These are phyloP conservation scores for Nannoperca australis DNA, from an alignment of 2,797 vertebrate genomes.

Conservation along the genomic window DNA sequence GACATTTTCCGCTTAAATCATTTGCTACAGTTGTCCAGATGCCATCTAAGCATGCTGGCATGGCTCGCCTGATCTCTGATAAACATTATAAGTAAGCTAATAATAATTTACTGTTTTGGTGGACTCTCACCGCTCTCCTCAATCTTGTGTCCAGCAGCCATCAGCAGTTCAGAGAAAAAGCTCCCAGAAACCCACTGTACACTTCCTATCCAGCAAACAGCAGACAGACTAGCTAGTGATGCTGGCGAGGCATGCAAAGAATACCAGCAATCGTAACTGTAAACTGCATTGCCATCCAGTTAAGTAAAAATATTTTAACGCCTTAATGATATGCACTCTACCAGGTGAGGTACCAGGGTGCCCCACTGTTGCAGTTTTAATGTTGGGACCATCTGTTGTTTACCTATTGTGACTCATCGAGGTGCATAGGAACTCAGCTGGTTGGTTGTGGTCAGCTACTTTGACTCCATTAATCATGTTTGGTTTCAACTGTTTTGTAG, in stretches of 20 bases:
- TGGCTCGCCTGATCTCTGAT: too few species aligned
- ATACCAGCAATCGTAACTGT: too few species aligned
- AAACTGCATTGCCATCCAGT: too few species aligned
- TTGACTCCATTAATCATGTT: constrained; percentile 56
- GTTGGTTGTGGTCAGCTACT: constrained; percentile 34
- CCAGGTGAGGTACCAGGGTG: too few species aligned
- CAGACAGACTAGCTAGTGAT: not conserved
- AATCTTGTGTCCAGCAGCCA: not conserved
- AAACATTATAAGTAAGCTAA: too few species aligned
- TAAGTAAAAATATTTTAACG: too few species aligned
- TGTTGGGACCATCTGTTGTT: not conserved
- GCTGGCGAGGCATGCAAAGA: too few species aligned
- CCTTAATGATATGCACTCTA: too few species aligned
- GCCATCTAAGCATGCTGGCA: too few species aligned
- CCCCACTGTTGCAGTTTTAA: not conserved
- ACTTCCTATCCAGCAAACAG: not conserved
- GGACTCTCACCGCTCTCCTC: not conserved
- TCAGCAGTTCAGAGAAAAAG: not conserved
- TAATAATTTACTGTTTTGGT: not conserved
- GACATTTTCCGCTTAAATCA: too few species aligned
- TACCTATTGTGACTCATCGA: not conserved
- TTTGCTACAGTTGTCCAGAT: too few species aligned
- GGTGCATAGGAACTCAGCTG: constrained; percentile 14
- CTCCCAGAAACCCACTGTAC: not conserved
- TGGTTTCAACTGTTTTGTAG: constrained; percentile 44